Base-by-base conservation (phyloP, 2,797 vertebrate species). In the Podarcis siculus region DNA sequence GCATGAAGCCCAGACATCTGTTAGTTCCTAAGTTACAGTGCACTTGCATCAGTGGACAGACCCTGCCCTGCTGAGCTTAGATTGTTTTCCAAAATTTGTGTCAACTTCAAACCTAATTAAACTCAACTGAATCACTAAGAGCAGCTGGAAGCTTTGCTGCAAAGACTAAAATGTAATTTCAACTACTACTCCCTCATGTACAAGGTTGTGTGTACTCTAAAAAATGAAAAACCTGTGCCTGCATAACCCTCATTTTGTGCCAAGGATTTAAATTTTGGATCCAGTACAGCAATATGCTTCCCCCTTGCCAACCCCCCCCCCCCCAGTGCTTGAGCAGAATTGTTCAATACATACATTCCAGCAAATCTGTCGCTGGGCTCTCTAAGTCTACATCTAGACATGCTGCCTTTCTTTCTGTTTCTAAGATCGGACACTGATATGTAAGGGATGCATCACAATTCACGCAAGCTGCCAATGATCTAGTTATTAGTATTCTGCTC, bases 1-100 rank as follows among this genome's bases (percentile, higher is more conserved):
- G 92, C 95, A 94, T 91, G 89, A 97, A 97, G 97, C 95, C 97
- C 94, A 96, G 97, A 96, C 97, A 97, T 97, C 96, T 97, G 97
- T 96, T 97, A 94, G 97, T 95, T 96, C 94, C 96, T 93, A 92
- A 93, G 93, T 89, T 90, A 94, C 93, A 91, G 87, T 0, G 0
- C 86, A 84, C 91, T 89, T 85, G 94, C 97, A 97, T 95, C 97
- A 97, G 96, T 61, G 30, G 89, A 82, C 90, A 1, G 94, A 87
- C 84, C 88, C 91, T 32, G 79, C 86, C 82, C 4, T 0, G 84
- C 86, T 86, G 90, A 91, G 82, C 61, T 89, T 86, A 87, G 89
- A 89, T 90, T 93, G 86, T 93, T 94, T 96, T 95, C 94, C 89
- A 94, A 95, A 90, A 87, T 95, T 94, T 94, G 90, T 92, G 92